These are phyloP conservation scores for Calameuta filiformis DNA, from an alignment of 2,888 invertebrate genomes.

Conservation along the genomic window DNA sequence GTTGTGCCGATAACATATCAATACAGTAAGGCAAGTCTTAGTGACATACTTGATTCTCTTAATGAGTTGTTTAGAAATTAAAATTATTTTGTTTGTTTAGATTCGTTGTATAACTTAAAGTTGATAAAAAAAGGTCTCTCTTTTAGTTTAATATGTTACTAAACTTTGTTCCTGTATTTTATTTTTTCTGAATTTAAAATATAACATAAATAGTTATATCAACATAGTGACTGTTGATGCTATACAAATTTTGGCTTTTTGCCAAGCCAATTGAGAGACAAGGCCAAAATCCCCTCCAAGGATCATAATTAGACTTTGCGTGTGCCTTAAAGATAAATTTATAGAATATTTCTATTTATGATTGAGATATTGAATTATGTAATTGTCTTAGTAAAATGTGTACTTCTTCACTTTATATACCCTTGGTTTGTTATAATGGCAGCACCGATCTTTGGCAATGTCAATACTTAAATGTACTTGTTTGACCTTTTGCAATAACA, in stretches of 20 bases:
- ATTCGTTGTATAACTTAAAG: not conserved
- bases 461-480: not conserved
- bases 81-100: not conserved
- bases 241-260: not conserved
- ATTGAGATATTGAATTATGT: not conserved
- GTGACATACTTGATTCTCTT: not conserved
- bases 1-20: not conserved
- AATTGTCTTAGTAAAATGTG: not conserved
- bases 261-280: not conserved
- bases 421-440: not conserved
- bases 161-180: not conserved
- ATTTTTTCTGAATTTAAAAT: not conserved
- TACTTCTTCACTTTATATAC: not conserved
- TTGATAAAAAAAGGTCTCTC: not conserved
- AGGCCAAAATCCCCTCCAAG: not conserved
- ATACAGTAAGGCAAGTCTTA: not conserved
- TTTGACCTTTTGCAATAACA: too few species aligned
- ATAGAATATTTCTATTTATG: not conserved
- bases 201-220: not conserved
- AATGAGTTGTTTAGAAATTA: not conserved
- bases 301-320: not conserved
- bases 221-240: not conserved
- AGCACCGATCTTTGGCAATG: not conserved
- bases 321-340: not conserved
- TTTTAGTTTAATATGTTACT: not conserved